Percentiles rank a stretch among this genome's conserved stretches.
phyloP scores from a whole-genome alignment of 2,113 vertebrate species.

The Delphinus delphis region DNA sequence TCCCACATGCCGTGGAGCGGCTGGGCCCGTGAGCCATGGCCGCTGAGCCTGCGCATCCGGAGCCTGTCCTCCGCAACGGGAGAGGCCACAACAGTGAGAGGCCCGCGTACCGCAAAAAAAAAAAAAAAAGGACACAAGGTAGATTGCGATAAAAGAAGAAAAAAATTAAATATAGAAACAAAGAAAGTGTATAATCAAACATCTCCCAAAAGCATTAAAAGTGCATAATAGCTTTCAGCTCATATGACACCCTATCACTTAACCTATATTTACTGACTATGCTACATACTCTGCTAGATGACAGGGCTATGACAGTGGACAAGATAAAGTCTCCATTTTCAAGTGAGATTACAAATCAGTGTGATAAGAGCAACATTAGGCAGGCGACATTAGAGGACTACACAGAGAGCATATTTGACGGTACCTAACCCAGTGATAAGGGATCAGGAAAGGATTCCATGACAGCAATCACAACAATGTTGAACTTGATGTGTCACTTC shows the following conservation, averaged over 20 bases:
- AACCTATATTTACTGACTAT: neutral
- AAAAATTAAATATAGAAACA: neutral
- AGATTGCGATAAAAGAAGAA: neutral
- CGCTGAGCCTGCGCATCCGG: too few relatives aligned
- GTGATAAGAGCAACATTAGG: neutral
- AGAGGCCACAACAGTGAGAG: too few relatives aligned
- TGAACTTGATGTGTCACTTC: neutral
- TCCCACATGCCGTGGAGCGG: too few relatives aligned
- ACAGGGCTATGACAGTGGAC: neutral
- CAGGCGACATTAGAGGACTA: neutral
- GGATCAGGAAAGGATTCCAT: neutral
- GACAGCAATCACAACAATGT: neutral
- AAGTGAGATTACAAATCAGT: neutral
- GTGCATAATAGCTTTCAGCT: neutral
- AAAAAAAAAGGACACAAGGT: neutral
- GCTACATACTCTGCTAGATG: neutral
- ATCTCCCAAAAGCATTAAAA: neutral
- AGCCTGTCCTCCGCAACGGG: too few relatives aligned
- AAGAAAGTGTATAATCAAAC: neutral
- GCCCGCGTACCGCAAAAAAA: too few relatives aligned
- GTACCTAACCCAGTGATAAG: neutral
- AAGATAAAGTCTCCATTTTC: neutral
- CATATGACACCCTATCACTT: neutral
- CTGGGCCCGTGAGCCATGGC: too few relatives aligned
- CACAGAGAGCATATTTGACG: neutral